Evolutionary conservation across 2,113 vertebrate species (phyloP), one percentile per base, ranked within the genome.

Genomic region (Hippocampus guttulatus): DNA sequence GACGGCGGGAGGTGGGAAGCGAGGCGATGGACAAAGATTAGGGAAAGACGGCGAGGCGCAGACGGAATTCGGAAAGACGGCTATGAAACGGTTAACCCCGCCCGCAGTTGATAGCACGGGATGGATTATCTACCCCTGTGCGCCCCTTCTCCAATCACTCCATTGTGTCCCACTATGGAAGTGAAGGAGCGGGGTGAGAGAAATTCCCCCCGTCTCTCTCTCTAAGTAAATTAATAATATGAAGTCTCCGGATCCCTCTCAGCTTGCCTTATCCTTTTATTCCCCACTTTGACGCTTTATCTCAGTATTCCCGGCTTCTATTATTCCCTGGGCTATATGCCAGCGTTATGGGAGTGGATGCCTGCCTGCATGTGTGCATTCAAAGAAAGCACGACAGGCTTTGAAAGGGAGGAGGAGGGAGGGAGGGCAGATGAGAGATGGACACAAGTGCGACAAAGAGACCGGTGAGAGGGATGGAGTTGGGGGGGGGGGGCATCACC

Each of bases 221-320:
- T 83, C 73, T 72, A 67, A 67, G 73, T 87, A 89, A 89, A 89
- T 91, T 89, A 90, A 91, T 91, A 90, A 88, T 85, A 87, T 82
- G 77, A 82, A 82, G 85, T 25, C 84, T 82, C 80, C 84, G 74
- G 21, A 88, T 89, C 88, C 88, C 73, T 81, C 84, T 87, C 84
- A 78, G 82, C 64, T 82, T 81, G 74, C 82, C 82, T 89, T 85
- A 87, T 88, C 86, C 86, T 66, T 80, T 84, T 77, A 81, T 84
- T 16, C 74, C 67, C 69, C 70, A 61, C 75, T 70, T 80, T 68
- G 67, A 74, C 20, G 30, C 77, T 87, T 84, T 79, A 84, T 85
- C 88, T 83, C 69, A 10, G 79, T 81, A 78, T 85, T 84, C 77
- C 79, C 78, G 81, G 79, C 83, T 85, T 84, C 83, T 74, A 88